These are phyloP conservation scores for Koerneria pararmatus DNA, from an alignment of 2,888 invertebrate species.

Conservation along the genomic window DNA sequence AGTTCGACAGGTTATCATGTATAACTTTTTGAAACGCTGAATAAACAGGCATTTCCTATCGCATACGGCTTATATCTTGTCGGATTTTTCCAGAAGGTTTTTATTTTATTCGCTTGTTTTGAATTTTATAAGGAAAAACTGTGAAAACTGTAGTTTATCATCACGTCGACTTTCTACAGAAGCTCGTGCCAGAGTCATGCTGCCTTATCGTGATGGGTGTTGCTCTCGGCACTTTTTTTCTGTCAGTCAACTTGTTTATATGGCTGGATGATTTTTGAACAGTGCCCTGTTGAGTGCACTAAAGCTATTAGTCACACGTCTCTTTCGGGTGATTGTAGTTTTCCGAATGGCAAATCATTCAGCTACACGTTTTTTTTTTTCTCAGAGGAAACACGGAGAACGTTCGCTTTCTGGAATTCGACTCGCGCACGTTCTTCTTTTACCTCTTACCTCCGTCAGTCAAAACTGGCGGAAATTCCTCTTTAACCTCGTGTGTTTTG, in stretches of 20 bases:
- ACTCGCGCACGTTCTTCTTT: constrained; percentile 64
- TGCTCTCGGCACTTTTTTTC: constrained; percentile 62
- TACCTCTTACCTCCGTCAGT: constrained; percentile 66
- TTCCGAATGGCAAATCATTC: too few relatives aligned
- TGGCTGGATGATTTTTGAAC: neutral
- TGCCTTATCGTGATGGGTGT: constrained; percentile 64
- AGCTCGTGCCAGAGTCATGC: constrained; percentile 60
- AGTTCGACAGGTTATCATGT: too few relatives aligned
- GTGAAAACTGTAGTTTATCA: constrained; percentile 46
- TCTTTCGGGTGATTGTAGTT: too few relatives aligned
- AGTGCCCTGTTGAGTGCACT: neutral
- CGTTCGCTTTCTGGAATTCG: constrained; percentile 59
- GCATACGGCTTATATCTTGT: neutral
- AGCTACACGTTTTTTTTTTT: too few relatives aligned
- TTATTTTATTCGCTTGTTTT: neutral
- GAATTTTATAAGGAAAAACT: too few relatives aligned
- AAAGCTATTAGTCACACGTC: neutral
- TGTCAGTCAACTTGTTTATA: constrained; percentile 57
- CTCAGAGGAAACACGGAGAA: constrained; percentile 15
- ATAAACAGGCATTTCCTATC: too few relatives aligned
- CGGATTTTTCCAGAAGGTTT: neutral
- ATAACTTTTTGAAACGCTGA: too few relatives aligned
- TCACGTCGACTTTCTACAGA: constrained; percentile 38
- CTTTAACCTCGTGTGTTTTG: neutral
- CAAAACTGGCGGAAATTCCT: too few relatives aligned